Conservation (phyloP, 2,797 vertebrate species). For the Masticophis lateralis region DNA sequence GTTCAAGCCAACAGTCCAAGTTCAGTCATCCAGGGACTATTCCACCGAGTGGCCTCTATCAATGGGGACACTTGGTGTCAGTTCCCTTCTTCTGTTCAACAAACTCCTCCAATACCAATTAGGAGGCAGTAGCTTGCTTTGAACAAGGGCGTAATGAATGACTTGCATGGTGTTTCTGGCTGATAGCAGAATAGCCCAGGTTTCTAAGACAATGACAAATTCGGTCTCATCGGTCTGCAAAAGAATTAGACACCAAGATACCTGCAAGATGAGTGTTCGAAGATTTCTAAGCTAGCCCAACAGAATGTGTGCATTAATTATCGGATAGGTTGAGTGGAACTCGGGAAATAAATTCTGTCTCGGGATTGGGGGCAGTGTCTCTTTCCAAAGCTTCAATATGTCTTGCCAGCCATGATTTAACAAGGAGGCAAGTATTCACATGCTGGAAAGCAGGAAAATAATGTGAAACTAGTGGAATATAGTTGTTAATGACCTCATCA, state of each 20-base stretch:
- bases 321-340: conserved; percentile 25
- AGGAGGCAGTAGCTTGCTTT: conserved; percentile 46
- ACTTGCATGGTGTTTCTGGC: conserved; percentile 43
- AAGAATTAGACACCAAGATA: conserved; percentile 35
- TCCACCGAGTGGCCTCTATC: background rate
- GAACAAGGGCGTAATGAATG: conserved; percentile 7
- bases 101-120: conserved; percentile 38
- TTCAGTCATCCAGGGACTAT: background rate
- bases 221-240: conserved; percentile 25
- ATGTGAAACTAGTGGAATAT: background rate
- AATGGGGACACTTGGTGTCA: conserved; percentile 14
- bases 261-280: conserved; percentile 26
- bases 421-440: conserved; percentile 35
- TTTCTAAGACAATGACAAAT: conserved; percentile 47
- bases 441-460: conserved; percentile 9
- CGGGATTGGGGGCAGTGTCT: background rate
- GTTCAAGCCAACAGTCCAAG: background rate
- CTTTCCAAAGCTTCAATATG: background rate
- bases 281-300: conserved; percentile 28
- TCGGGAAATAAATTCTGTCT: conserved; percentile 22
- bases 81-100: conserved; percentile 29
- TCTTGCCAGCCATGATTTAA: conserved; percentile 17
- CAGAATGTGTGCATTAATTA: background rate
- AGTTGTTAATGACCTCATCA: conserved; percentile 28
- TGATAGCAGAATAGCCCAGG: conserved; percentile 39